Base-by-base conservation (phyloP, 1,140 invertebrate species). In the Parapsyche elsis region DNA sequence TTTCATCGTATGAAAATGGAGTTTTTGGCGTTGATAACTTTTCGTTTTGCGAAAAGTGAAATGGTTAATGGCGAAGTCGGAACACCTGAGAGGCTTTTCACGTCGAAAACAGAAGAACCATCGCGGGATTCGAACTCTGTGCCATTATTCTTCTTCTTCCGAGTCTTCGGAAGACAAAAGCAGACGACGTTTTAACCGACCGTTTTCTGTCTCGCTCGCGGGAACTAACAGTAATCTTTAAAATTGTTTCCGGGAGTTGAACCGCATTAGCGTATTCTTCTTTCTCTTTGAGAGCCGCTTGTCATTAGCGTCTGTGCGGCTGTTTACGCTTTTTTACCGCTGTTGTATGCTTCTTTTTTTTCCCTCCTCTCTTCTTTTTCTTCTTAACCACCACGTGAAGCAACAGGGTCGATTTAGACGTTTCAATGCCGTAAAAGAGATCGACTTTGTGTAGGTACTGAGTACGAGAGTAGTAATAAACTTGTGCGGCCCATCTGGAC, bases 231-330 rank as follows among this genome's bases (percentile, higher is more conserved):
- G 38, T 73, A 73, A 75, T 75, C 73, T 75, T 59, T 26, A 46
- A 75, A 75, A 75, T 75, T 75, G 73, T 75, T 75, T 75, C 73
- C 73, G 46, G 73, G 73, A 75, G 73, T 59, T 59, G 73, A 75
- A 75, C 73, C 73, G 73, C 73, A 75, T 75, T 75, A 75, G 44
- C 71, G 71, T 73, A 73, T 73, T 73, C 73, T 75, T 75, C 73
- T 0, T 75, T 10, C 44, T 19, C 44, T 19, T 12, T 57, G 53
- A 75, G 12, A 75, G 26, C 19, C 24, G 26, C 53, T 23, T 26
- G 73, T 75, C 73, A 75, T 75, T 75, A 75, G 23, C 21, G 53
- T 38, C 26, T 16, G 49, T 53, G 64, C 64, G 64, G 24, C 24
- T n/a, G 49, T 53, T 26, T 23, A 67, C 64, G 21, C 10, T 67